Base-by-base conservation (phyloP, 2,888 invertebrate species). In the Brachyopa scutellaris region DNA sequence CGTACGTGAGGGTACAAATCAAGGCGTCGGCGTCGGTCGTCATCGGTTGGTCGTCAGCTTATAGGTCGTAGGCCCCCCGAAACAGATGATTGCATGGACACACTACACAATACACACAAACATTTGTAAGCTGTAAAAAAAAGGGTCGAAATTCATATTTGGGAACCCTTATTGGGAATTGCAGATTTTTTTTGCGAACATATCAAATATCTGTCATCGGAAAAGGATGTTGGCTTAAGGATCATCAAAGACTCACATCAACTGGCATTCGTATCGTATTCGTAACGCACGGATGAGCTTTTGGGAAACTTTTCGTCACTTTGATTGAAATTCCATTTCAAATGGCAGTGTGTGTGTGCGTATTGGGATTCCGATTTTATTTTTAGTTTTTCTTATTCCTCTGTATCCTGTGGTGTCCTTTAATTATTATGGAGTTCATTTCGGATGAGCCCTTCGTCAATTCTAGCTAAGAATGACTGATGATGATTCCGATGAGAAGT, bases 241-340 rank as follows among this genome's bases (percentile, higher is more conserved):
- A 40, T 45, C 42, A 11, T 33, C 7, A 3, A 9, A 38, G 17
- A 38, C 33, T 31, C 51, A 36, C 67, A 31, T 55, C 53, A 33
- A 21, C 42, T 33, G 17, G 17, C 19, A 62, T 49, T 47, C 36
- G 38, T 26, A 26, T 5, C 36, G 38, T 13, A 42, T 5, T 5
- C 36, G 38, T 13, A 42, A 77, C 45, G 78, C 78, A 72, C 78
- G 78, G 19, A 19, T 59, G 72, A 57, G 47, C 72, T 61, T 36
- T 59, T 31, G n/a, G 36, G 26, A 23, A 51, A 72, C 59, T 64
- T 66, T 78, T 42, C 29, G 57, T 59, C 69, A 38, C 47, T 38
- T 49, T 69, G 69, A 78, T 78, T 78, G 78, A 78, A 78, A 77
- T 69, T 55, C 61, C 42, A 55, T 67, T 67, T 67, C 23, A 21